A percentile compares a stretch with the other conserved stretches of the same genome.
Evolutionary conservation across 1,140 invertebrate genomes (phyloP).

Genomic region (Yoshiicerus persimilis): DNA sequence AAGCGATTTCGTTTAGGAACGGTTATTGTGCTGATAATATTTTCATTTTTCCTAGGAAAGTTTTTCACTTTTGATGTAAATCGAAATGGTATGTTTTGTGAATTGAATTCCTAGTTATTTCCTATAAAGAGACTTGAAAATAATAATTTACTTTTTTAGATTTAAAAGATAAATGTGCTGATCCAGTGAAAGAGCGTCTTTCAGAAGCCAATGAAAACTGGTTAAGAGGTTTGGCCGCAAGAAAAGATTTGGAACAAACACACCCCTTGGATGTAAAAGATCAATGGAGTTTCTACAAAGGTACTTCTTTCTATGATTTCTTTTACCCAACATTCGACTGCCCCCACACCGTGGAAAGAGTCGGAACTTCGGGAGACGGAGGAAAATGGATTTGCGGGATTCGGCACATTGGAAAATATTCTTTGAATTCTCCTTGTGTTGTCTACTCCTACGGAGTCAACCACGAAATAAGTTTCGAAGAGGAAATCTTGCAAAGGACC

Average conservation of each 20-base stretch:
- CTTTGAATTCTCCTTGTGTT: background rate
- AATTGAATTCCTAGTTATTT: too few relatives aligned
- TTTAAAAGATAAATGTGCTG: background rate
- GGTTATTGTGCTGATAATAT: too few relatives aligned
- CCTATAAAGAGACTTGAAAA: too few relatives aligned
- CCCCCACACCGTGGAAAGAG: conserved; percentile 9
- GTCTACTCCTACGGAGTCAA: conserved; percentile 21
- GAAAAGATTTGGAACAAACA: background rate
- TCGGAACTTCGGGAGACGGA: conserved; percentile 26
- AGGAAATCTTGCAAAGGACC: background rate
- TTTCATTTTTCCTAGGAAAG: too few relatives aligned
- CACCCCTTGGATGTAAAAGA: background rate
- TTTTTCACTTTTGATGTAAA: too few relatives aligned
- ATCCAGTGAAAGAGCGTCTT: background rate
- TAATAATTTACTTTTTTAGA: too few relatives aligned
- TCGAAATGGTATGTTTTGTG: too few relatives aligned
- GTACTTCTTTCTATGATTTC: conserved; percentile 1
- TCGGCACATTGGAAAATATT: background rate
- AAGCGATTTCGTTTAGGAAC: too few relatives aligned
- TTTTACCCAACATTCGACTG: conserved; percentile 31
- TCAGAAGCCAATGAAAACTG: background rate
- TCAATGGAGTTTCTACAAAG: background rate
- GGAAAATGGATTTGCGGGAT: conserved; percentile 33
- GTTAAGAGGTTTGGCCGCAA: background rate
- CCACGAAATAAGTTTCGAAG: conserved; percentile 1